A percentile compares a stretch with the other conserved stretches of the same genome.
Evolutionary conservation across 2,797 vertebrate species (phyloP).

Genomic region (Sciurus vulgaris): DNA sequence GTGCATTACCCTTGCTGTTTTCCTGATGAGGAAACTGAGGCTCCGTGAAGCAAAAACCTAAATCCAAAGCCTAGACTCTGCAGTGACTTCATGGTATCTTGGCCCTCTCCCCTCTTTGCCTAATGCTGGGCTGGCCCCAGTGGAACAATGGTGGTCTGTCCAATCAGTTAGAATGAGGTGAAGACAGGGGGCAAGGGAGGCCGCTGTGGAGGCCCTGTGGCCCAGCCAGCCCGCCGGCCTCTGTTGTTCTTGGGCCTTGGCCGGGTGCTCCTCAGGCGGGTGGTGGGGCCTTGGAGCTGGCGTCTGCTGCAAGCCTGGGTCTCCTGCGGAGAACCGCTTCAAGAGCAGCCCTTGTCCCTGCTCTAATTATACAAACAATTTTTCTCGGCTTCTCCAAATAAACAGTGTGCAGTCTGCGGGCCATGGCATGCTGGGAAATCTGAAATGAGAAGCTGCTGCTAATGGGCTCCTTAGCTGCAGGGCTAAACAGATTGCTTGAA

Average conservation of each 20-base stretch:
- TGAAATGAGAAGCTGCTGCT: constrained; percentile 85
- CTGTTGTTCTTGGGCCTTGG: constrained; percentile 81
- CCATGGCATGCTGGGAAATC: constrained; percentile 86
- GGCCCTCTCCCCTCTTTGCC: not conserved
- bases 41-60: constrained; percentile 4
- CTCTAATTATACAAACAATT: constrained; percentile 89
- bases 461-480: constrained; percentile 88
- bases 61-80: constrained; percentile 36
- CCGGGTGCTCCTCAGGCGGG: not conserved
- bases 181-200: constrained; percentile 21
- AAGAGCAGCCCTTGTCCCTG: constrained; percentile 86
- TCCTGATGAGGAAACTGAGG: constrained; percentile 57
- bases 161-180: not conserved
- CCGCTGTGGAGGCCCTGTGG: not conserved
- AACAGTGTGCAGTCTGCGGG: constrained; percentile 86
- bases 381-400: constrained; percentile 89
- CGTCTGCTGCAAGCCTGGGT: constrained; percentile 77
- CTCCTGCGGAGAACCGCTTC: constrained; percentile 86
- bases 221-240: constrained; percentile 31
- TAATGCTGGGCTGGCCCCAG: not conserved
- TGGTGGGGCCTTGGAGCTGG: constrained; percentile 56
- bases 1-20: not conserved
- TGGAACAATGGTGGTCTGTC: constrained; percentile 64
- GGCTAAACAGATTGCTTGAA: constrained; percentile 88
- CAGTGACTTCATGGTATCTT: not conserved